Percentiles rank a stretch among this genome's conserved stretches.
These are phyloP conservation scores for Epistrophe grossulariae DNA, from an alignment of 2,888 invertebrate species.

Conservation along the genomic window DNA sequence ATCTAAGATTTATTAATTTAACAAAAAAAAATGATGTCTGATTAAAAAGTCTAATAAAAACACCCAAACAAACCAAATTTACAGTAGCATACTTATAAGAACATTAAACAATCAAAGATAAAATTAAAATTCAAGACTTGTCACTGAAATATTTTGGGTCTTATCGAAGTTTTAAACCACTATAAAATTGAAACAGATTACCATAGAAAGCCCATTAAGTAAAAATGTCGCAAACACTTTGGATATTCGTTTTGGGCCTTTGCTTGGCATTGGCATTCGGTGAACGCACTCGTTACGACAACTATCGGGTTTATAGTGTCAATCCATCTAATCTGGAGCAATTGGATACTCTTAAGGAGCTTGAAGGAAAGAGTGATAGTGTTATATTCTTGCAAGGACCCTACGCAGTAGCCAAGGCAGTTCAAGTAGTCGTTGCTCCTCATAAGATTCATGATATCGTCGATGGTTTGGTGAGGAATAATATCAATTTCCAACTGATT, in stretches of 20 bases:
- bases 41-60: not conserved
- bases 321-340: conserved; percentile 85
- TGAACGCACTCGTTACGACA: conserved; percentile 84
- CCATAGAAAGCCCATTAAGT: conserved; percentile 30
- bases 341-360: conserved; percentile 84
- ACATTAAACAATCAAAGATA: conserved; percentile 19
- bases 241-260: conserved; percentile 42
- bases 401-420: conserved; percentile 83
- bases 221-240: conserved; percentile 57
- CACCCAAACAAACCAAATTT: not conserved
- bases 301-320: conserved; percentile 86
- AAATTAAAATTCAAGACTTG: conserved; percentile 29
- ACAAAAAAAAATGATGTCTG: not conserved
- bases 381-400: conserved; percentile 85
- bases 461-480: conserved; percentile 48
- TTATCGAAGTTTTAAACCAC: conserved; percentile 1
- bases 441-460: conserved; percentile 77
- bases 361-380: conserved; percentile 83
- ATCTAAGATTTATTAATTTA: not conserved
- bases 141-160: not conserved
- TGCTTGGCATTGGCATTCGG: conserved; percentile 55
- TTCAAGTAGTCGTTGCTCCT: conserved; percentile 84
- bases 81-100: not conserved
- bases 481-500: conserved; percentile 84
- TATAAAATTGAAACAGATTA: conserved; percentile 44